Percentiles rank a stretch among this genome's conserved stretches.
Conservation (phyloP, 2,797 vertebrate species). For the Triplophysa yarkandensis region DNA sequence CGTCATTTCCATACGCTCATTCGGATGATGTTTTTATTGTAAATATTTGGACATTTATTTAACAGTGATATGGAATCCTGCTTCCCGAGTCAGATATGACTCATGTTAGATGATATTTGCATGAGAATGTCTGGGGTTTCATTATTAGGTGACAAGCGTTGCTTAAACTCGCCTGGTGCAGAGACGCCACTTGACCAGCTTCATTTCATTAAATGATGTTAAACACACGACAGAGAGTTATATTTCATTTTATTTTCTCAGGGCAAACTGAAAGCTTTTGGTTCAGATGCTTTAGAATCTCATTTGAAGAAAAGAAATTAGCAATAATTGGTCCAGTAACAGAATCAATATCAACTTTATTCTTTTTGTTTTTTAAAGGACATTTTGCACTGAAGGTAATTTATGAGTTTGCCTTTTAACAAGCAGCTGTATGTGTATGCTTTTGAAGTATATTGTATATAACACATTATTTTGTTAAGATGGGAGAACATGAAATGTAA, state of each 20-base stretch:
- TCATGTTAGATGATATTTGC: conserved; percentile 48
- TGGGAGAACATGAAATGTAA: conserved; percentile 57
- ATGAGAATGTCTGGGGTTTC: conserved; percentile 51
- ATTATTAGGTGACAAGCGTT: not conserved
- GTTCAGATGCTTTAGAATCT: conserved; percentile 68
- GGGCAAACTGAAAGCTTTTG: conserved; percentile 66
- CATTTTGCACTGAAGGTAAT: conserved; percentile 73
- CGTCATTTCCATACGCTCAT: conserved; percentile 50
- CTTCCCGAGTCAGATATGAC: conserved; percentile 49
- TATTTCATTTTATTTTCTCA: conserved; percentile 69
- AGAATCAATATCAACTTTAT: conserved; percentile 54
- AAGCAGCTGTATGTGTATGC: conserved; percentile 60
- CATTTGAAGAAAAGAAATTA: conserved; percentile 63
- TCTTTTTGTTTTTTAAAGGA: conserved; percentile 57
- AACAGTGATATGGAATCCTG: conserved; percentile 53
- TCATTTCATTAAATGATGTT: conserved; percentile 56
- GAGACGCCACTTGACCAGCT: conserved; percentile 37
- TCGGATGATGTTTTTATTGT: conserved; percentile 59
- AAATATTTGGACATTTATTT: conserved; percentile 58
- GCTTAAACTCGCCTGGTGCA: conserved; percentile 19
- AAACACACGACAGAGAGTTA: conserved; percentile 37
- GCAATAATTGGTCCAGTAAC: conserved; percentile 72
- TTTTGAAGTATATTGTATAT: conserved; percentile 72
- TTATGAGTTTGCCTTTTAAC: conserved; percentile 55
- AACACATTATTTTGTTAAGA: conserved; percentile 72